Percentiles rank a stretch among this genome's conserved stretches.
Conservation (phyloP, 2,888 invertebrate genomes). For the Thecophora atra region DNA sequence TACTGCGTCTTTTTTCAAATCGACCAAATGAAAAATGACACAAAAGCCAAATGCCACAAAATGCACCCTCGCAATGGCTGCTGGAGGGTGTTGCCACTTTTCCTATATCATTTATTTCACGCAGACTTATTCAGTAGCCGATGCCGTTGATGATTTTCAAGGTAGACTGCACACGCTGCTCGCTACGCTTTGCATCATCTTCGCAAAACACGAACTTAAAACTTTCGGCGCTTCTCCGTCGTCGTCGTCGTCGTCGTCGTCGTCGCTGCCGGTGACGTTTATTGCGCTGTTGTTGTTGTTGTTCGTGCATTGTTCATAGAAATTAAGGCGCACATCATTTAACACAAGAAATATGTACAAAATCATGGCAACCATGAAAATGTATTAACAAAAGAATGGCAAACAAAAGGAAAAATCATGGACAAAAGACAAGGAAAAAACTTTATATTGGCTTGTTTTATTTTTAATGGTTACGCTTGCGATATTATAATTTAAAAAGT, state of each 20-base stretch:
- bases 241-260: background rate
- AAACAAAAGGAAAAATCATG: background rate
- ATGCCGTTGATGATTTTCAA: background rate
- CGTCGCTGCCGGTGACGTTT: background rate
- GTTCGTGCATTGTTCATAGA: conserved; percentile 6
- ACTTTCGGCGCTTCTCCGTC: conserved; percentile 14
- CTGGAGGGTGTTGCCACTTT: background rate
- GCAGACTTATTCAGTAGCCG: background rate
- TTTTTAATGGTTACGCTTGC: background rate
- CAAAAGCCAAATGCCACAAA: conserved; percentile 54
- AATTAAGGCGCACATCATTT: conserved; percentile 29
- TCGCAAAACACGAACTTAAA: conserved; percentile 29
- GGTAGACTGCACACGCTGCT: conserved; percentile 37
- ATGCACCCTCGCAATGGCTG: conserved; percentile 25
- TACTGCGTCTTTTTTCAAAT: background rate
- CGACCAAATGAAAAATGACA: conserved; percentile 59
- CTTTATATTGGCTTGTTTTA: background rate
- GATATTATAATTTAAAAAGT: background rate
- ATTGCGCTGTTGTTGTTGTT: conserved; percentile 14
- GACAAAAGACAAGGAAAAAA: background rate
- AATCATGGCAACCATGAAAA: conserved; percentile 5
- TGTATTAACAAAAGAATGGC: too few relatives aligned
- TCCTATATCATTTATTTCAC: background rate
- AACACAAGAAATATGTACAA: conserved; percentile 27
- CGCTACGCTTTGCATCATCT: conserved; percentile 41